phyloP scores from a whole-genome alignment of 2,113 vertebrate genomes.

The Tenebrosternarchus preto region DNA sequence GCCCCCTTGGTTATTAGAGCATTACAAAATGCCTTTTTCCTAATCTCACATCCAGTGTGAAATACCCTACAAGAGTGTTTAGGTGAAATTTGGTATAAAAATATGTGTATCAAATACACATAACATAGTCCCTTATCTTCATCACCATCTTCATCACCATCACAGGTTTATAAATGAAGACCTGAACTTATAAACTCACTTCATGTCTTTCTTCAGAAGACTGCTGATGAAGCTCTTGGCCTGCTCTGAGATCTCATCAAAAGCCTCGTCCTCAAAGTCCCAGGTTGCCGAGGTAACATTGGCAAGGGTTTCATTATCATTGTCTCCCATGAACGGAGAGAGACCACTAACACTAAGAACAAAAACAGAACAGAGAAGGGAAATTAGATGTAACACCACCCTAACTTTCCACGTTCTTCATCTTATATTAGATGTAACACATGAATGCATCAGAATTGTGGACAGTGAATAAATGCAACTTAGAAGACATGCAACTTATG shows the following conservation, averaged over 20 bases:
- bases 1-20: background rate
- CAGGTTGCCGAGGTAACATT: slow-evolving; percentile 88
- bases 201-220: slow-evolving; percentile 87
- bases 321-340: slow-evolving; percentile 91
- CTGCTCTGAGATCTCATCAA: slow-evolving; percentile 88
- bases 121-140: background rate
- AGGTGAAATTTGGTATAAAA: background rate
- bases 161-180: background rate
- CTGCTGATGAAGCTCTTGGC: slow-evolving; percentile 87
- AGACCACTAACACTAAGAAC: slow-evolving; percentile 83
- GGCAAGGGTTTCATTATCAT: slow-evolving; percentile 86
- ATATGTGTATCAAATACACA: background rate
- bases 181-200: slow-evolving; percentile 67
- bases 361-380: background rate
- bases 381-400: background rate
- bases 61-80: background rate
- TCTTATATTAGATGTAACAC: too few relatives aligned
- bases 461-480: background rate
- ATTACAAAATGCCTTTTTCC: background rate
- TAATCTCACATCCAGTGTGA: background rate
- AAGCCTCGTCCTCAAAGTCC: slow-evolving; percentile 90
- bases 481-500: too few relatives aligned
- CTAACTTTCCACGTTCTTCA: background rate
- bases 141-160: background rate
- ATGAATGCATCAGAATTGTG: too few relatives aligned